Percentiles rank a stretch among this genome's conserved stretches.
Evolutionary conservation across 23 tunicate species (phyloP).

Genomic region (Ciona savignyi): DNA sequence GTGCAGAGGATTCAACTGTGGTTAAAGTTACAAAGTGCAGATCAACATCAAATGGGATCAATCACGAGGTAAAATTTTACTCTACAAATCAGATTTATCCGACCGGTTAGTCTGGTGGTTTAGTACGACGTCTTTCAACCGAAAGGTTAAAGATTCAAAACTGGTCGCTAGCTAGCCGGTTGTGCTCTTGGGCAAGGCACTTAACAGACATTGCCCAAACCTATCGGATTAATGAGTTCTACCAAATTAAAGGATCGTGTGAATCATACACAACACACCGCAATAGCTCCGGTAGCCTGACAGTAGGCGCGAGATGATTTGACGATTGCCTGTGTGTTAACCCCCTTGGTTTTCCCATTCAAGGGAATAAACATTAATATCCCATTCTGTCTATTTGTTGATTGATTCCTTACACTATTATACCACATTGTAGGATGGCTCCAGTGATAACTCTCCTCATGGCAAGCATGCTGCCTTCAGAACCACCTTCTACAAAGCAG

Average conservation of each 20-base stretch:
- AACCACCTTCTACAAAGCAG: conserved; percentile 62
- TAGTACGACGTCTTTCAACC: background rate
- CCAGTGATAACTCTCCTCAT: background rate
- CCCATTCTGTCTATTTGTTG: too few species aligned
- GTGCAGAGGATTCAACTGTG: conserved; percentile 68
- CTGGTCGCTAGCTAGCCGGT: too few species aligned
- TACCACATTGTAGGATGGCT: too few species aligned
- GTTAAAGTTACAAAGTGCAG: conserved; percentile 31
- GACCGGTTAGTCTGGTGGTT: background rate
- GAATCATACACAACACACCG: too few species aligned
- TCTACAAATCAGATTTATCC: background rate
- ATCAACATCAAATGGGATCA: background rate
- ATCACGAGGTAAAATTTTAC: background rate
- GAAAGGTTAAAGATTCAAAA: too few species aligned
- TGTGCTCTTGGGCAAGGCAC: too few species aligned
- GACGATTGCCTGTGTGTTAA: too few species aligned
- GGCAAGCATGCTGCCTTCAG: conserved; percentile 20
- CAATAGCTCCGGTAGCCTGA: too few species aligned
- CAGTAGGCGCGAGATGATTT: too few species aligned
- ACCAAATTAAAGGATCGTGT: background rate
- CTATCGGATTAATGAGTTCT: background rate
- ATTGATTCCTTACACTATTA: background rate
- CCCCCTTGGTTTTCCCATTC: too few species aligned
- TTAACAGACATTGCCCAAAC: background rate
- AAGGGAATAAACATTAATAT: too few species aligned